A percentile compares a stretch with the other conserved stretches of the same genome.
Evolutionary conservation across 2,113 vertebrate genomes (phyloP).

Genomic region (Neolamprologus variostigma): DNA sequence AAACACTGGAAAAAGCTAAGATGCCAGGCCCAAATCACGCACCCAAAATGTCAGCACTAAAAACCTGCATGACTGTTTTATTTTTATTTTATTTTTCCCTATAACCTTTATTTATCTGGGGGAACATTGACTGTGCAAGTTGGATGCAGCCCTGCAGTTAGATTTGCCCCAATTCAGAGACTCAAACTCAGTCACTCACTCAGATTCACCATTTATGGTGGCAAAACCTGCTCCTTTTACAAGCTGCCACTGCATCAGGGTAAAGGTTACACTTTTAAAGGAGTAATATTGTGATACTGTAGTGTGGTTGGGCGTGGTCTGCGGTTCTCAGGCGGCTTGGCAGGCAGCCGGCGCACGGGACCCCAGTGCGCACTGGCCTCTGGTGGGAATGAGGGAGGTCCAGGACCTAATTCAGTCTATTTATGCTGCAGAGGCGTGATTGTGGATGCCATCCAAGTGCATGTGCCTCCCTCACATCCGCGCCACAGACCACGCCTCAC

Average conservation of each 20-base stretch:
- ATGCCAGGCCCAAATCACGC: constrained; percentile 19
- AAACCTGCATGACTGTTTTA: not conserved
- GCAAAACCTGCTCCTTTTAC: not conserved
- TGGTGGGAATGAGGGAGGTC: not conserved
- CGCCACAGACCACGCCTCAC: not conserved
- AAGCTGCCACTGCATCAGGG: not conserved
- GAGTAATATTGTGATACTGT: not conserved
- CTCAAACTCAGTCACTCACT: no score
- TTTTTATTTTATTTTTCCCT: not conserved
- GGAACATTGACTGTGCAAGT: constrained; percentile 2
- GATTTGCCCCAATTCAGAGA: not conserved
- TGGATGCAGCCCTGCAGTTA: not conserved
- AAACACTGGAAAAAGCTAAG: constrained; percentile 33
- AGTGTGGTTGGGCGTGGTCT: not conserved
- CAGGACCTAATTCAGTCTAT: not conserved
- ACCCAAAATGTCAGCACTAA: constrained; percentile 13
- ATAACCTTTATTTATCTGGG: constrained; percentile 22
- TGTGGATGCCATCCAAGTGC: not conserved
- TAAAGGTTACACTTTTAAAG: not conserved
- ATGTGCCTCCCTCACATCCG: not conserved
- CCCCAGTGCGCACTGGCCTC: not conserved
- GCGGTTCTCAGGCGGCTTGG: not conserved
- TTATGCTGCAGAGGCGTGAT: accelerated
- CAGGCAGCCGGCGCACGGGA: not conserved
- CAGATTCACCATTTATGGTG: not conserved